These are phyloP conservation scores for Clunio marinus DNA, from an alignment of 2,888 invertebrate genomes.

Conservation along the genomic window DNA sequence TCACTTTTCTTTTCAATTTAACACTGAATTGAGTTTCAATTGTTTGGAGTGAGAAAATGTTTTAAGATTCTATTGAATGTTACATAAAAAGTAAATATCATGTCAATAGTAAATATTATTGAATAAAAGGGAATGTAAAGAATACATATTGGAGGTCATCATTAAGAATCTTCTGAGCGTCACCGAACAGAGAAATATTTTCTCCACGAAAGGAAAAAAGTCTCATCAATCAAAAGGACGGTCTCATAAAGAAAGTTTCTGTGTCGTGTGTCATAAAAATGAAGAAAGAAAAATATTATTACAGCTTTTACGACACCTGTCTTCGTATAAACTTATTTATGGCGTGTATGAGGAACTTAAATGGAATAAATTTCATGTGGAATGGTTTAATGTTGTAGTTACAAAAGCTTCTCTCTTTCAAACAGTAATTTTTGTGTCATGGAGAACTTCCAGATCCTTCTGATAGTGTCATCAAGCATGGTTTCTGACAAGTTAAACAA, in stretches of 20 bases:
- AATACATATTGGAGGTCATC: neutral
- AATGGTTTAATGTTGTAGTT: too few species aligned
- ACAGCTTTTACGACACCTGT: conserved; percentile 17
- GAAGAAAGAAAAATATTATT: conserved; percentile 6
- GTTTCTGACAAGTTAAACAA: too few species aligned
- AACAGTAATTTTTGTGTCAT: too few species aligned
- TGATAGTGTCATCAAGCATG: too few species aligned
- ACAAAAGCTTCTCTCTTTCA: too few species aligned
- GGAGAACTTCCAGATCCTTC: too few species aligned
- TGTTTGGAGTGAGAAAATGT: neutral
- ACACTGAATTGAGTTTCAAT: conserved; percentile 10
- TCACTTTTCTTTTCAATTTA: conserved; percentile 19
- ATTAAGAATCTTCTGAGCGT: too few species aligned
- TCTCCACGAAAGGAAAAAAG: neutral
- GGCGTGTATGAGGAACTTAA: conserved; percentile 1
- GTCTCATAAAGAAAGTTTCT: neutral
- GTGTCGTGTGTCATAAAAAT: neutral
- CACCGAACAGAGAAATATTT: neutral
- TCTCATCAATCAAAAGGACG: conserved; percentile 13
- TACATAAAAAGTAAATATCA: too few species aligned
- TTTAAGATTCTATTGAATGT: neutral
- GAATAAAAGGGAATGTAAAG: neutral
- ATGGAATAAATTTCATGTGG: too few species aligned
- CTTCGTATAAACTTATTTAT: conserved; percentile 2
- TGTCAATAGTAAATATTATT: too few species aligned